Percentiles rank a stretch among this genome's conserved stretches.
Conservation (phyloP, 1,140 invertebrate genomes). For the silkworm (Bombyx mori) region DNA sequence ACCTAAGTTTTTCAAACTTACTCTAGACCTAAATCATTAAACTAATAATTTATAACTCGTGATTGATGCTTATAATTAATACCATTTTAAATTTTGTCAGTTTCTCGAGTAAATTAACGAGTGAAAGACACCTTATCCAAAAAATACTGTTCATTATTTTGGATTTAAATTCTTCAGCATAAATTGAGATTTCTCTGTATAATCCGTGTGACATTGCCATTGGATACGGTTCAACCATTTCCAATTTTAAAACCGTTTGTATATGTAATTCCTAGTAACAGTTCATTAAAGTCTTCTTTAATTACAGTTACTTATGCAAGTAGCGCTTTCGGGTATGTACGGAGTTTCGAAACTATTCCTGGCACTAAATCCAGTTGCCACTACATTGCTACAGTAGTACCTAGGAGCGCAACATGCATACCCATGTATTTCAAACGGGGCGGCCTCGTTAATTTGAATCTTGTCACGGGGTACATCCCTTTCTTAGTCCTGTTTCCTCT, state of each 20-base stretch:
- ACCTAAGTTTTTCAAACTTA: no score
- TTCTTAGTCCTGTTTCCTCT: constrained; percentile 36
- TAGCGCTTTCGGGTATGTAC: constrained; percentile 19
- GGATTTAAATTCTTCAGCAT: no score
- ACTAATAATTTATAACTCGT: no score
- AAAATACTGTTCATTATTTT: no score
- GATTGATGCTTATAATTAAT: no score
- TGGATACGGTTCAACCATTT: no score
- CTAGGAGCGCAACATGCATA: constrained; percentile 46
- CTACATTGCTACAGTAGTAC: constrained; percentile 32
- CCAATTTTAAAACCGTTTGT: constrained; percentile 16
- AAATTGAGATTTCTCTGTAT: no score
- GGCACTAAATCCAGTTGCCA: constrained; percentile 45
- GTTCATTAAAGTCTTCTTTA: constrained; percentile 48
- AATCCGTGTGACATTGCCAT: no score
- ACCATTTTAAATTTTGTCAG: no score
- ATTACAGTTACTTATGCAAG: constrained; percentile 45
- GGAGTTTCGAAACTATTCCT: constrained; percentile 44
- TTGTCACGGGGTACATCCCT: constrained; percentile 50
- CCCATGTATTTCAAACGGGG: constrained; percentile 44
- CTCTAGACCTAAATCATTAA: no score
- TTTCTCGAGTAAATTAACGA: no score
- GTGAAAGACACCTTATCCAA: no score
- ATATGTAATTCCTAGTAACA: constrained; percentile 24
- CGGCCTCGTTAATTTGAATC: constrained; percentile 44